Evolutionary conservation across 2,797 vertebrate genomes (phyloP), one percentile per base, ranked within the genome.

Genomic region (Nannoperca australis): DNA sequence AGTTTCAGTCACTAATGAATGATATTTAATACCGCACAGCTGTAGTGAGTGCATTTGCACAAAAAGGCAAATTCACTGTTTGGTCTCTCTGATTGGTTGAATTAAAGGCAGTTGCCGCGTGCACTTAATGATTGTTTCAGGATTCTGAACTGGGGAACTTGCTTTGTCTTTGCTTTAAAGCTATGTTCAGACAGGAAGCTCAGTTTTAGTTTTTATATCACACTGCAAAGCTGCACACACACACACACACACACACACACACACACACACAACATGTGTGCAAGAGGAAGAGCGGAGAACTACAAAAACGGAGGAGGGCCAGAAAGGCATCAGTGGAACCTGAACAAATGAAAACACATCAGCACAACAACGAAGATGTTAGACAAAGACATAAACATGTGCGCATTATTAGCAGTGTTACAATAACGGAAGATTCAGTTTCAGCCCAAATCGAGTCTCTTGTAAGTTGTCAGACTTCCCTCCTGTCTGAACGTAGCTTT

Each of bases 311-410:
- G 74, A 71, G 42, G 54, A 42, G 8, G 51, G 64, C 65, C 54
- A 45, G 15, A 61, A 82, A 86, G 69, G 76, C 71, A 76, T 56
- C 54, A 69, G 27, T 54, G 30, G 38, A 66, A 24, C 32, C 49
- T 32, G 67, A 49, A 70, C 42, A 64, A 5, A 64, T 56, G 30
- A 78, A 63, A 53, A 75, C 56, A 27, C 51, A 24, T 44, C 38
- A 55, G 47, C 50, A 38, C 40, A 50, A 20, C 8, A 45, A 27
- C 30, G 15, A 7, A 58, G 14, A 15, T 14, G 50, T 64, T 12
- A 4, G 47, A 60, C 13, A 36, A 17, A 20, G 22, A 56, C 40
- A 45, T 38, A 14, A 5, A 53, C n/a, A 40, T 53, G 74, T 76
- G 64, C 36, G 30, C 22, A 17, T 42, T 50, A 76, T 42, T 50